These are phyloP conservation scores for Heterohyrax brucei DNA, from an alignment of 2,797 vertebrate genomes.

Conservation along the genomic window DNA sequence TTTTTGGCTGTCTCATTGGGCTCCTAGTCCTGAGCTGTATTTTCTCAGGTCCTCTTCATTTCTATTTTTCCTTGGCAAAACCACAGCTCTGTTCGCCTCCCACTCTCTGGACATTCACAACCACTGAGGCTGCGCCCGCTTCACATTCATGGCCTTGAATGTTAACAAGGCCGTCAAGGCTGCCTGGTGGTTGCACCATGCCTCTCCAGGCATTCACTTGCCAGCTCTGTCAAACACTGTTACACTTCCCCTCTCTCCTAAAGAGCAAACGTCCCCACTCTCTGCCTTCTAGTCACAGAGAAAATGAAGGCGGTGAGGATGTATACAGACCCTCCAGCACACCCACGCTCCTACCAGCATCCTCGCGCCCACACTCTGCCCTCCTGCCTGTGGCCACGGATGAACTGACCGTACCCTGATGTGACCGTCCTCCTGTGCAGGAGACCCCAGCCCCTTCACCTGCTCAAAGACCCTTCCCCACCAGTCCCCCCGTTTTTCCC, in stretches of 20 bases:
- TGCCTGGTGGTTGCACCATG: not conserved
- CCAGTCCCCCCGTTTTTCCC: not conserved
- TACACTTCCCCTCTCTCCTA: not conserved
- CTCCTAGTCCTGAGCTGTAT: not conserved
- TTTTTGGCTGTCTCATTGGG: not conserved
- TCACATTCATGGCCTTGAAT: not conserved
- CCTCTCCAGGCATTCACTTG: not conserved
- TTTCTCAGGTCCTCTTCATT: not conserved
- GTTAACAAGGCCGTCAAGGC: not conserved
- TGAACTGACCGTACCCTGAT: not conserved
- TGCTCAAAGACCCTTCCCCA: not conserved
- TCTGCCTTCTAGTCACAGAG: not conserved
- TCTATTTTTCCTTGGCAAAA: not conserved
- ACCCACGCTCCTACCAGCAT: not conserved
- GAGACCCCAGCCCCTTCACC: not conserved
- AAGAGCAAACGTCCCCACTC: not conserved
- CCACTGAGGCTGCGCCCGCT: not conserved
- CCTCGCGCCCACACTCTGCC: not conserved
- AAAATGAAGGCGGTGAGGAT: not conserved
- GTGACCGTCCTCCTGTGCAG: not conserved
- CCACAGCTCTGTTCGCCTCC: not conserved
- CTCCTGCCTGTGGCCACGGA: not conserved
- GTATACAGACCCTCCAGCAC: not conserved
- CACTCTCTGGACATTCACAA: not conserved
- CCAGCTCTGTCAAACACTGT: not conserved